A percentile compares a stretch with the other conserved stretches of the same genome.
Evolutionary conservation across 2,113 vertebrate genomes (phyloP).

Genomic region (Orthonyx spaldingii): DNA sequence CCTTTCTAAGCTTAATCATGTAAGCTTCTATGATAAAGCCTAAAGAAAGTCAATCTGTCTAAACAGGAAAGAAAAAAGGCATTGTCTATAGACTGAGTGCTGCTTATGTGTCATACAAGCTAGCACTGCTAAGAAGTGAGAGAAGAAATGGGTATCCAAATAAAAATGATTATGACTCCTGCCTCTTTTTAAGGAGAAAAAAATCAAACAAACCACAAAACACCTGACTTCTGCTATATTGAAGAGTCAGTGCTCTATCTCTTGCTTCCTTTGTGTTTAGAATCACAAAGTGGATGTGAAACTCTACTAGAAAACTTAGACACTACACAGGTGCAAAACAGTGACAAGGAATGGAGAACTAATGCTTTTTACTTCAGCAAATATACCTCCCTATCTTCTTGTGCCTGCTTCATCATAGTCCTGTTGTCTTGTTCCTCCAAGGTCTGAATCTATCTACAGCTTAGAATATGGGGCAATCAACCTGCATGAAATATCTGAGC

Average conservation of each 20-base stretch:
- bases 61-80: background rate
- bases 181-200: background rate
- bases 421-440: background rate
- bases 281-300: background rate
- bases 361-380: background rate
- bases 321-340: background rate
- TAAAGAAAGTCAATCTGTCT: background rate
- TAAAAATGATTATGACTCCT: background rate
- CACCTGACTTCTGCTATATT: background rate
- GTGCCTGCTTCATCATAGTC: accelerated
- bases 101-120: background rate
- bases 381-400: background rate
- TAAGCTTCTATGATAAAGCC: background rate
- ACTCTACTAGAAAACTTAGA: background rate
- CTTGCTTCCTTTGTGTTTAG: background rate
- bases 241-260: background rate
- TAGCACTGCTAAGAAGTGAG: background rate
- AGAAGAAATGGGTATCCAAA: background rate
- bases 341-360: background rate
- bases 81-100: background rate
- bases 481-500: background rate
- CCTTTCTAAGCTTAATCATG: background rate
- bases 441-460: background rate
- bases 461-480: background rate
- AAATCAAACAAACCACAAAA: accelerated